Conservation (phyloP, 2,888 invertebrate species). For the Zaprionus bogoriensis region DNA sequence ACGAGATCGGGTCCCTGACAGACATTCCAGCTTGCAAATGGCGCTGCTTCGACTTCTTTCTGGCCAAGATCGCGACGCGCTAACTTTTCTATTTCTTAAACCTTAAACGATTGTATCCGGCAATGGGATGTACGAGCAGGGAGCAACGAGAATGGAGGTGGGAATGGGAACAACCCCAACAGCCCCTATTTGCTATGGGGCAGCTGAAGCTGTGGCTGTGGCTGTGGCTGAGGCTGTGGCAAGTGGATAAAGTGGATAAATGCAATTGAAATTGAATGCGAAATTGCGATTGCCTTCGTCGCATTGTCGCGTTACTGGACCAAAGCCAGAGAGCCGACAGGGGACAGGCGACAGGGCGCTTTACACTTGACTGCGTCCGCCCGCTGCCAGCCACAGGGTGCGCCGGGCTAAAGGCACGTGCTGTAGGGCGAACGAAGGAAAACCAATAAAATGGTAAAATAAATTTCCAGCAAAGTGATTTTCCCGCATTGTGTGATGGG, state of each 20-base stretch:
- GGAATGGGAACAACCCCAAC: background rate
- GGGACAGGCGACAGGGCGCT: background rate
- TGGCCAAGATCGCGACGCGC: background rate
- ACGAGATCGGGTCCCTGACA: constrained; percentile 9
- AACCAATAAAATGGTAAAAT: constrained; percentile 64
- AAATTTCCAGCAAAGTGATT: constrained; percentile 53
- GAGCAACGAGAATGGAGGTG: background rate
- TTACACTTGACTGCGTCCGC: background rate
- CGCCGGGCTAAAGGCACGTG: constrained; percentile 20
- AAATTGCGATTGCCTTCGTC: constrained; percentile 26
- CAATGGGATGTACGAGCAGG: too few species aligned
- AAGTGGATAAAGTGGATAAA: constrained; percentile 54
- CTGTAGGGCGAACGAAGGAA: constrained; percentile 29
- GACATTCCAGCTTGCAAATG: background rate
- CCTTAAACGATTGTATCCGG: constrained; percentile 33
- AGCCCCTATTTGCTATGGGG: background rate
- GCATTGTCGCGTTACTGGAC: constrained; percentile 6
- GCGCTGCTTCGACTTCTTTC: background rate
- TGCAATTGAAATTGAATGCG: constrained; percentile 53
- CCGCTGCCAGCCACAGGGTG: background rate
- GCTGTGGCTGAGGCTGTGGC: constrained; percentile 15
- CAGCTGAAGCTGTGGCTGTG: too few species aligned
- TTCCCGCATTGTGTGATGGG: constrained; percentile 9
- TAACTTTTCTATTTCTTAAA: too few species aligned
- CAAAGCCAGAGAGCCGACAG: background rate